Base-by-base conservation (phyloP, 2,888 invertebrate genomes). In the Hirtodrosophila confusa region DNA sequence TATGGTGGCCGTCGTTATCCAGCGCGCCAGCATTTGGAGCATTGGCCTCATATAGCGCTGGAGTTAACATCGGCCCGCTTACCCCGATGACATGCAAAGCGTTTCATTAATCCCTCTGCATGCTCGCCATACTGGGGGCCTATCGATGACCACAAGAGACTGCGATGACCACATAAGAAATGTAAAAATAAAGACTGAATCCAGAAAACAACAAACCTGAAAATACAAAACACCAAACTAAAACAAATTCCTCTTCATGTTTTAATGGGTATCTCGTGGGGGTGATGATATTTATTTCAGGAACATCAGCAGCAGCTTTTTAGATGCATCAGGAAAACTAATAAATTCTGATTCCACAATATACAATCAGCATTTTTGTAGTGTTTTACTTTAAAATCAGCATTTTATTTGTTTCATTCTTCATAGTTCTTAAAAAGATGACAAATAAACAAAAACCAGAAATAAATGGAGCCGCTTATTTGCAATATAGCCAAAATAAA, bases 71-170 rank as follows among this genome's bases (percentile, higher is more conserved):
- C 36, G 49, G 57, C 57, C 44, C 67, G 71, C 79, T 29, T 17
- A 58, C 53, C 69, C 49, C 62, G 43, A 60, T 57, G 41, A 39
- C 11, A 39, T 49, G 31, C 41, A 17, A 17, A 17, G 17, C 17
- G 17, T 17, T 5, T 5, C 11, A 31, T 6, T 29, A 53, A 17
- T 50, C 49, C 27, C 41, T 12, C 35, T 37, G 56, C 44, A 44
- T 62, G 8, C 33, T 37, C 49, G 24, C 53, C 36, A 41, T 48
- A 8, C 72, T 83, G 44, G 68, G 86, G 63, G 80, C 80, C 68
- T 79, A 58, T 45, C 31, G 62, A 70, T 51, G 80, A 80, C 80
- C 80, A 51, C 77, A 70, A 73, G 64, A 53, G 53, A 8, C 55
- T 51, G 68, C 10, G 45, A 39, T 10, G 3, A 10, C 3, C 40